Conservation (phyloP, 2,113 vertebrate species). For the Ginglymostoma cirratum region DNA sequence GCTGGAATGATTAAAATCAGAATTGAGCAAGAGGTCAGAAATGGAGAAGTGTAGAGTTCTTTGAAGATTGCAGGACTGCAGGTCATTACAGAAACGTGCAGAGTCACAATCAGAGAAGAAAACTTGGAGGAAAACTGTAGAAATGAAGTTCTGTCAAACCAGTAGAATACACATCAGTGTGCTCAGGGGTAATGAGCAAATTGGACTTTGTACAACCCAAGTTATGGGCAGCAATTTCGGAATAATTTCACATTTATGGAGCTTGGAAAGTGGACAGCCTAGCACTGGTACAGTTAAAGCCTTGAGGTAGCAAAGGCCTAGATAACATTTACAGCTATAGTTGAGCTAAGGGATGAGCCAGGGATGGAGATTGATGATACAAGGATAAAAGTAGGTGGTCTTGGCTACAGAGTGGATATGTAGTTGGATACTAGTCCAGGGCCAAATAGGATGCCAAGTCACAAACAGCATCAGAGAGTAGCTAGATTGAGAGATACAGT, state of each 20-base stretch:
- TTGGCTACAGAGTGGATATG: neutral
- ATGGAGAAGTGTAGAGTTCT: neutral
- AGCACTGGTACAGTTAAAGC: neutral
- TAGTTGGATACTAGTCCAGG: neutral
- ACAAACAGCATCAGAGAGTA: neutral
- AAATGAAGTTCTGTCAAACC: neutral
- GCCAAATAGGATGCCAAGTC: neutral
- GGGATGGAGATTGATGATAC: too few relatives aligned
- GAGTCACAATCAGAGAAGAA: neutral
- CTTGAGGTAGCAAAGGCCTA: neutral
- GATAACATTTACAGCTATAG: neutral
- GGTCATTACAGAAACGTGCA: neutral
- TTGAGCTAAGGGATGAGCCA: neutral
- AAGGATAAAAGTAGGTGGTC: neutral
- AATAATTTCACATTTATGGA: neutral
- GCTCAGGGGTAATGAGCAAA: neutral
- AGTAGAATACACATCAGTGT: neutral
- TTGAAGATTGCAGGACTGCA: neutral
- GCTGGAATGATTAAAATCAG: neutral
- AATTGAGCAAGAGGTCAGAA: neutral
- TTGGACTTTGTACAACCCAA: neutral
- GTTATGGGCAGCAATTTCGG: neutral
- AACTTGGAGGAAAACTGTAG: neutral
- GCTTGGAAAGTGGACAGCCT: neutral
- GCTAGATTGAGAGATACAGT: neutral